A percentile compares a stretch with the other conserved stretches of the same genome.
Evolutionary conservation across 2,113 vertebrate genomes (phyloP).

Genomic region (Callospermophilus lateralis): DNA sequence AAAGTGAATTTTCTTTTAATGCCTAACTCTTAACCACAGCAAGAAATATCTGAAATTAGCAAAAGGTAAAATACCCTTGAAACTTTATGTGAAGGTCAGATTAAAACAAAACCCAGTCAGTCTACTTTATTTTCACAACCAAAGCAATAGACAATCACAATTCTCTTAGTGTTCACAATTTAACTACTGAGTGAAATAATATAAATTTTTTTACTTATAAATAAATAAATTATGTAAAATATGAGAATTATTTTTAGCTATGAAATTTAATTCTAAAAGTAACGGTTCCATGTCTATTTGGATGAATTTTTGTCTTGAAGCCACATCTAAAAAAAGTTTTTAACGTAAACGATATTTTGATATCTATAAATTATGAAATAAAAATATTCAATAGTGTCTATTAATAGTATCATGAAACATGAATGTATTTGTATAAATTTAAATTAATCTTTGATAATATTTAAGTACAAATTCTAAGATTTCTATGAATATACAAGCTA

Average conservation of each 20-base stretch:
- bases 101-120: neutral
- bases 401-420: neutral
- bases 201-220: neutral
- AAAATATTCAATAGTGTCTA: neutral
- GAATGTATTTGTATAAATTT: neutral
- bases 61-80: constrained; percentile 66
- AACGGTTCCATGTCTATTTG: neutral
- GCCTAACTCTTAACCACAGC: constrained; percentile 68
- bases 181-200: neutral
- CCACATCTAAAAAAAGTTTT: neutral
- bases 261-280: neutral
- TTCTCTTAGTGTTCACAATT: neutral
- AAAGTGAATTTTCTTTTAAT: constrained; percentile 82
- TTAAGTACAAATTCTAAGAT: neutral
- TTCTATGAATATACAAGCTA: neutral
- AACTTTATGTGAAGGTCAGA: constrained; percentile 51
- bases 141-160: neutral
- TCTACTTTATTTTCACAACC: neutral
- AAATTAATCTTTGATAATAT: neutral
- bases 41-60: constrained; percentile 60
- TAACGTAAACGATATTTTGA: neutral
- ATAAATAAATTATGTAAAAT: constrained; percentile 17
- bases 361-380: neutral
- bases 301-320: neutral
- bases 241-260: constrained; percentile 2